Percentiles rank a stretch among this genome's conserved stretches.
Conservation (phyloP, 2,113 vertebrate species). For the Erythrolamprus reginae region DNA sequence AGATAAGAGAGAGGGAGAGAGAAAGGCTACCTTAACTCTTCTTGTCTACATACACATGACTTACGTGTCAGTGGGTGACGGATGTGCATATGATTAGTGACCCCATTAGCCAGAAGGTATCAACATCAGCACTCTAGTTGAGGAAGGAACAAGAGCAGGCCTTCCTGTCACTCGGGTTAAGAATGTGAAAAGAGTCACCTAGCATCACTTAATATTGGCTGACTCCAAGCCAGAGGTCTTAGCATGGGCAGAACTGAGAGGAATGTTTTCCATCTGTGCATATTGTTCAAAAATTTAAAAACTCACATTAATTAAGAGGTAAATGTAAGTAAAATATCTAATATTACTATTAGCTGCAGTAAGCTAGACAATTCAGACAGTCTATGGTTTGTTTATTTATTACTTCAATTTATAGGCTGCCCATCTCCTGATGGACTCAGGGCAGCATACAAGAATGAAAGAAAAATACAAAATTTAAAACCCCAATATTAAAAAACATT, state of each 20-base stretch:
- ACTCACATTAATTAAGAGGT: neutral
- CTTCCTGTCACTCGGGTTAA: neutral
- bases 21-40: neutral
- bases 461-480: too few species aligned
- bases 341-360: neutral
- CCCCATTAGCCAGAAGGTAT: neutral
- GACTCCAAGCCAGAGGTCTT: neutral
- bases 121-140: neutral
- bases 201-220: neutral
- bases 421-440: too few species aligned
- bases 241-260: neutral
- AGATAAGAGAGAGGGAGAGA: neutral
- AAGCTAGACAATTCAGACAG: neutral
- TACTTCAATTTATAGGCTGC: too few species aligned
- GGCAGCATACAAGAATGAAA: too few species aligned
- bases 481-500: too few species aligned
- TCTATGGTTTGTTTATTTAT: too few species aligned
- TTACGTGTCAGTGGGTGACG: neutral
- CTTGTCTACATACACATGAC: neutral
- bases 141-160: neutral
- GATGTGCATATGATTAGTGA: neutral
- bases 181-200: neutral
- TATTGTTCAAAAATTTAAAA: neutral
- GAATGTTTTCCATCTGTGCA: neutral
- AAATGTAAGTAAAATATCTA: neutral